Base-by-base conservation (phyloP, 1,140 invertebrate genomes). In the Drosophila neocordata region DNA sequence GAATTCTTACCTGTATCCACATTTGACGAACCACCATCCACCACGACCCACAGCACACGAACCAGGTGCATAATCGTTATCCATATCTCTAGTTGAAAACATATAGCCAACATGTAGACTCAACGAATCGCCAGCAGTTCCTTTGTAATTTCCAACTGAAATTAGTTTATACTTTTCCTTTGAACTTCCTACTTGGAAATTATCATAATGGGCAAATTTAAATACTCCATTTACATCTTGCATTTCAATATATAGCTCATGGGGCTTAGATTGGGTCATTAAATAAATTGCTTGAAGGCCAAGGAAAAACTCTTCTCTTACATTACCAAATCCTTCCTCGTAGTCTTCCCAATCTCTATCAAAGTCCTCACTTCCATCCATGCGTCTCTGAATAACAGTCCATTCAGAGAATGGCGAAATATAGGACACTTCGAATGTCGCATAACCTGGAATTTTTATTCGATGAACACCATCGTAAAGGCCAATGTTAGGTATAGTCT, bases 121-220 rank as follows among this genome's bases (percentile, higher is more conserved):
- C 41, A 96, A 81, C 0, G 95, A 94, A 85, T 96, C 94, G 12
- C 27, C 27, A 31, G 27, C 27, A 31, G 93, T 93, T 13, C 95
- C 95, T 18, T 92, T 92, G 84, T 95, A 96, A 18, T 93, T 92
- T 8, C 93, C 93, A 1, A 96, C 83, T 6, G 27, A 31, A 6
- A 31, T 31, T 6, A 31, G 27, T 7, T 31, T 31, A 7, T 4
- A 96, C 0, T 31, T 31, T 6, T 7, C 27, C 27, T 31, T 7
- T 6, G 4, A 3, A 31, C 6, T 31, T 7, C 27, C 27, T 1
- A 31, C 5, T 31, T 31, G 4, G 5, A 31, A 31, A 31, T 31
- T 31, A 7, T 31, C 27, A 31, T 31, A 31, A 1, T 7, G 27
- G 2, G 27, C 27, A 31, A 6, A 31, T 31, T 31, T 31, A 7